Evolutionary conservation across 23 tunicate genomes (phyloP).

Genomic region (Styela clava): DNA sequence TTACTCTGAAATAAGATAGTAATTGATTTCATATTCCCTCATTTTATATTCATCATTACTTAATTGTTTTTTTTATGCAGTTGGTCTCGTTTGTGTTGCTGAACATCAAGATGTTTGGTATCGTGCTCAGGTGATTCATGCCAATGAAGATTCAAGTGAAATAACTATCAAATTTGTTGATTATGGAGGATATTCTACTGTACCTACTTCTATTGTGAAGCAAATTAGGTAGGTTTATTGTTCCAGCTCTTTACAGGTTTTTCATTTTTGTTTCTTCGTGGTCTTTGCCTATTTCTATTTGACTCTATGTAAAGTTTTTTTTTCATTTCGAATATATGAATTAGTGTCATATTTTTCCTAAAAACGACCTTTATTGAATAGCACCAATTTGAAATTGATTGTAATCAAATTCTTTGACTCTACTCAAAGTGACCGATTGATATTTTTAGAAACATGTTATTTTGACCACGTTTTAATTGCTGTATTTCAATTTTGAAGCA

Average conservation of each 20-base stretch:
- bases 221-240: constrained; percentile 50
- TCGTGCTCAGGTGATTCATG: constrained; percentile 58
- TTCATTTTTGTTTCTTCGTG: background rate
- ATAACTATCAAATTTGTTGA: constrained; percentile 64
- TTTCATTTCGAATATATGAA: too few species aligned
- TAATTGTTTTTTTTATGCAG: constrained; percentile 27
- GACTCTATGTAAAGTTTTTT: too few species aligned
- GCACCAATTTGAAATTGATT: too few species aligned
- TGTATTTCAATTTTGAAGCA: too few species aligned
- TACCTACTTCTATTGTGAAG: constrained; percentile 34
- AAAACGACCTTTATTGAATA: too few species aligned
- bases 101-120: constrained; percentile 75
- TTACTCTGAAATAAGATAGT: too few species aligned
- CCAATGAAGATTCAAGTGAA: constrained; percentile 51
- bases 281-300: too few species aligned
- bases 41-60: background rate
- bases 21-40: background rate
- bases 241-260: background rate
- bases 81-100: constrained; percentile 74
- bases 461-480: too few species aligned
- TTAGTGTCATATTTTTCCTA: too few species aligned
- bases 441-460: too few species aligned
- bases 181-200: constrained; percentile 74
- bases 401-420: too few species aligned
- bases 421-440: too few species aligned